Evolutionary conservation across 2,888 invertebrate species (phyloP).

Genomic region (Abrostola tripartita): DNA sequence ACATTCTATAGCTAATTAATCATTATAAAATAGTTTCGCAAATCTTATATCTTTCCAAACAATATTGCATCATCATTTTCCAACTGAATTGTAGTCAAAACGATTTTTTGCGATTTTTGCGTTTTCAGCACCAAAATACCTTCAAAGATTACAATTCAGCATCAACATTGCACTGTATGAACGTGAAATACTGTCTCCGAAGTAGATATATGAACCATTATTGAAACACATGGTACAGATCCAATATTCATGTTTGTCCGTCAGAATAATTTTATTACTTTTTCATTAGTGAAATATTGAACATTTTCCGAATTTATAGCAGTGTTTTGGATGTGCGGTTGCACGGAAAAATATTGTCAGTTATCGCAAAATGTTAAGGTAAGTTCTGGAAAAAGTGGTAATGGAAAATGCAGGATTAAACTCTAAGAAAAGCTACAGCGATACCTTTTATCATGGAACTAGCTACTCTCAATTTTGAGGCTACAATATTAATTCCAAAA

Average conservation of each 20-base stretch:
- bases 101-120: constrained; percentile 7
- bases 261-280: constrained; percentile 55
- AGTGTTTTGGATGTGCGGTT: background rate
- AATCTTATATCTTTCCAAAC: no score
- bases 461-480: no score
- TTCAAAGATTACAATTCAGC: constrained; percentile 21
- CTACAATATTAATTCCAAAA: no score
- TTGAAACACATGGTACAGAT: constrained; percentile 41
- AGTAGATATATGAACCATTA: constrained; percentile 53
- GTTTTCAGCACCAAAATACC: constrained; percentile 10
- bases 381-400: no score
- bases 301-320: background rate
- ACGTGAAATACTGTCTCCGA: constrained; percentile 35
- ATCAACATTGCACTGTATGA: constrained; percentile 32
- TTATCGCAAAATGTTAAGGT: no score
- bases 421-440: no score
- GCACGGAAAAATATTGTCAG: background rate
- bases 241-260: constrained; percentile 32
- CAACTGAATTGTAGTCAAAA: constrained; percentile 13
- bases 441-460: no score
- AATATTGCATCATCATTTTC: no score
- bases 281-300: constrained; percentile 33
- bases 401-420: no score
- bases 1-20: no score
- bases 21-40: no score